Conservation (phyloP, 2,113 vertebrate genomes). For the Amphilophus citrinellus region DNA sequence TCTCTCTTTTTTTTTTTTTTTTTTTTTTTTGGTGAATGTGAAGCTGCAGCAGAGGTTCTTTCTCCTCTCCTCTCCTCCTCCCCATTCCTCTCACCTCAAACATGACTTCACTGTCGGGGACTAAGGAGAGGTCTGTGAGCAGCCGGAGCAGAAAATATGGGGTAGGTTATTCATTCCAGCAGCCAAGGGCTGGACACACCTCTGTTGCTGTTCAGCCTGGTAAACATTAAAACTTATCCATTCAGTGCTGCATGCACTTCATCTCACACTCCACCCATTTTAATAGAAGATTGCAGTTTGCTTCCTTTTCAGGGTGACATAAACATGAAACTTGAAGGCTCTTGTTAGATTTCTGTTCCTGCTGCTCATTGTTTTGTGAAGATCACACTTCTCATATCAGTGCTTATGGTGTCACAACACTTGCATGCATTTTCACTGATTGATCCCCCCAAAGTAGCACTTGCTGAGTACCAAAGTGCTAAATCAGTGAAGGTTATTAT, state of each 20-base stretch:
- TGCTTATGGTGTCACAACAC: constrained; percentile 38
- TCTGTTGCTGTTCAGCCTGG: constrained; percentile 28
- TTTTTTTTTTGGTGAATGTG: constrained; percentile 71
- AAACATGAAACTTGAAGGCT: constrained; percentile 12
- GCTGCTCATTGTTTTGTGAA: constrained; percentile 34
- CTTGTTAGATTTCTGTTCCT: constrained; percentile 5
- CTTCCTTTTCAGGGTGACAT: constrained; percentile 11
- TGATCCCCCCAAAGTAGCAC: constrained; percentile 32
- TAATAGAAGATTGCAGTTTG: not conserved
- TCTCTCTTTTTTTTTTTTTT: constrained; percentile 31
- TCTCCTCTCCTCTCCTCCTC: constrained; percentile 47
- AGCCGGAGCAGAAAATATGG: constrained; percentile 92
- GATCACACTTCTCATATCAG: constrained; percentile 33
- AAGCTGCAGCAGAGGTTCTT: constrained; percentile 64
- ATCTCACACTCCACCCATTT: not conserved
- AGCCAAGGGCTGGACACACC: constrained; percentile 30
- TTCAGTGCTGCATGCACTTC: constrained; percentile 16
- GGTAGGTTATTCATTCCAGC: constrained; percentile 83
- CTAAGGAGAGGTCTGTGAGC: constrained; percentile 92
- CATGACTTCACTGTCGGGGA: constrained; percentile 97
- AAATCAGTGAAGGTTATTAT: constrained; percentile 5
- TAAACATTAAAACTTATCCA: constrained; percentile 39
- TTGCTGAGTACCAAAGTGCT: constrained; percentile 8
- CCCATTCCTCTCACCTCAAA: constrained; percentile 76
- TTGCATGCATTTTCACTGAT: constrained; percentile 17